Base-by-base conservation (phyloP, 2,888 invertebrate species). In the Osmoderma eremita region DNA sequence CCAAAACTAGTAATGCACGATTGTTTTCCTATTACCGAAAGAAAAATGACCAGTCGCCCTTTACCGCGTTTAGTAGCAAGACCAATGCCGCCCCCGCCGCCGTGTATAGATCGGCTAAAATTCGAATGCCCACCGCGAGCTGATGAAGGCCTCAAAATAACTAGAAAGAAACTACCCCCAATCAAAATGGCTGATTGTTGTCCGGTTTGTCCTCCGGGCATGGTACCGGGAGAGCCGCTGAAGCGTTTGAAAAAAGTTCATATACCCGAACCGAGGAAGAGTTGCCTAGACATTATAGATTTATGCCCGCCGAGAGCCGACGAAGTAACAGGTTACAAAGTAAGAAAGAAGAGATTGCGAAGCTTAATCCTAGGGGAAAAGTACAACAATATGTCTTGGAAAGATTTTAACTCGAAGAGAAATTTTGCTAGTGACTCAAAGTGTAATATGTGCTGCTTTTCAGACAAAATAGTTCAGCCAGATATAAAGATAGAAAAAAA, bases 71-170 rank as follows among this genome's bases (percentile, higher is more conserved):
- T 66, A 13, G 61, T 24, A 12, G 24, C 65, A 15, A 56, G 51
- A 41, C 49, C 58, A 2, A 6, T 61, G 10, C 50, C 58, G 5
- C 65, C 65, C 5, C 49, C 56, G 6, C 39, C 39, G 0, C 49
- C 49, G 0, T 41, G 51, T 36, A 6, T 3, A 17, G 41, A 48
- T 17, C 18, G 45, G 22, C 3, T 10, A 10, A 22, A 65, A 54
- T 10, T 24, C 8, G 39, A 4, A 24, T 66, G 66, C 41, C 62
- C 42, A 6, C 50, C 66, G 36, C 56, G 73, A 61, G 69, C 72
- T 0, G 71, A 73, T 38, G 70, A 61, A 17, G 68, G 69, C 2
- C n/a, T 72, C 42, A 51, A 51, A 20, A 45, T 72, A 5, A 54
- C 54, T 65, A 54, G 13, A n/a, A 71, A 71, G 61, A 38, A 18